A percentile compares a stretch with the other conserved stretches of the same genome.
These are phyloP conservation scores for Neosalanx taihuensis DNA, from an alignment of 2,797 vertebrate species.

Conservation along the genomic window DNA sequence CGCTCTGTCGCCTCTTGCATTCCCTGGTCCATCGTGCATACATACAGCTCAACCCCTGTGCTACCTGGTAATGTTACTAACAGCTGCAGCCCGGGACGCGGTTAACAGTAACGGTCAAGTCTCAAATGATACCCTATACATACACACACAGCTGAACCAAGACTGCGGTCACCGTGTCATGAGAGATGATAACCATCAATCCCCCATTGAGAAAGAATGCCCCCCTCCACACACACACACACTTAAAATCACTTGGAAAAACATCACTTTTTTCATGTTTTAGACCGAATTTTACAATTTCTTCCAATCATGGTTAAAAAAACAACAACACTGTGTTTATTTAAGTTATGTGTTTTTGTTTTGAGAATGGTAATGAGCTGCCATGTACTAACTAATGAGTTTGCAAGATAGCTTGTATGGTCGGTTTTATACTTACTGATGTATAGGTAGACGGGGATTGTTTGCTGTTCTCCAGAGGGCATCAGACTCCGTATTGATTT, in stretches of 20 bases:
- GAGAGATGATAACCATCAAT: background rate
- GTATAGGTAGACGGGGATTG: no score
- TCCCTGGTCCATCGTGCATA: conserved; percentile 44
- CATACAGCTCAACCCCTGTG: conserved; percentile 48
- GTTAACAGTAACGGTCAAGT: conserved; percentile 24
- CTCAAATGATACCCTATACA: conserved; percentile 28
- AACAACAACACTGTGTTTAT: conserved; percentile 4
- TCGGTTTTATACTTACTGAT: no score
- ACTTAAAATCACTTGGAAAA: conserved; percentile 30
- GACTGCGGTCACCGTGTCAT: no score
- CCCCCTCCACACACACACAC: background rate
- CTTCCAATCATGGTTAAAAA: conserved; percentile 6
- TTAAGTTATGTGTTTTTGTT: background rate
- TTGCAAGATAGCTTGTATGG: no score
- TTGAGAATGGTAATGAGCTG: conserved; percentile 6
- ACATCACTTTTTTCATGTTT: conserved; percentile 19
- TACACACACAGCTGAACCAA: conserved; percentile 20
- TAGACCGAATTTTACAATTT: conserved; percentile 20
- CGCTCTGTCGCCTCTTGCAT: conserved; percentile 29
- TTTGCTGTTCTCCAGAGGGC: background rate
- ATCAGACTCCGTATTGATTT: background rate
- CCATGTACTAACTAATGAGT: background rate
- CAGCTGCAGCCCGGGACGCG: conserved; percentile 43
- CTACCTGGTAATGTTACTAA: conserved; percentile 50
- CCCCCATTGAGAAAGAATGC: conserved; percentile 21